Base-by-base conservation (phyloP, 2,113 vertebrate genomes). In the Micromys minutus region DNA sequence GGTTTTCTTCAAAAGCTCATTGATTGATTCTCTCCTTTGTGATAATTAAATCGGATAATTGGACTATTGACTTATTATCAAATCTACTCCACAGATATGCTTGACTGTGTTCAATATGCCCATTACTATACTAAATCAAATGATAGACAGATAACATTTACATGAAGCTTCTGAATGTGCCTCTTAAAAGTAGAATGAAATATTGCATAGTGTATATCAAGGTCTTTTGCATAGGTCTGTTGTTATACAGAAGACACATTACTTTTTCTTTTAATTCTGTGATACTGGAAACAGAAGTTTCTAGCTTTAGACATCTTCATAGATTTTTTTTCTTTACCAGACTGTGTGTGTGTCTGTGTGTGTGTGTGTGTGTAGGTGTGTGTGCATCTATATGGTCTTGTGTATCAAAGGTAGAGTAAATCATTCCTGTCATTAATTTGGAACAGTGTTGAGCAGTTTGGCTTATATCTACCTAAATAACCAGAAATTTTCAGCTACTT, bases 21-120 rank as follows among this genome's bases (percentile, higher is more conserved):
- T 24, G 24, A 84, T 95, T 87, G 84, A 75, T 75, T 93, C 21
- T 72, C 24, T 97, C 34, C 11, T 77, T 95, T 93, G 59, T 90
- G 75, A 89, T 89, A 94, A 96, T 94, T 94, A 95, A 94, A 84
- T 94, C 50, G 75, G 34, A 93, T 89, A 69, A 93, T 89, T 79
- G 90, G 42, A 29, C 50, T 94, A 72, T 87, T 96, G 81, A 90
- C 11, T 95, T 94, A 65, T 75, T 92, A 96, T 93, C 42, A 85
- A 42, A 94, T 74, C 55, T 24, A 90, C 36, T 96, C 39, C 76
- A 81, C 39, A 72, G 93, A 92, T 89, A 52, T 39, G 2, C 69
- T 93, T 89, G 47, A 90, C 22, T 15, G 22, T 45, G 31, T 93
- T 79, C 50, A 79, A 57, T 47, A 59, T 76, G 22, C 31, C 61